A percentile compares a stretch with the other conserved stretches of the same genome.
These are phyloP conservation scores for Gonioctena quinquepunctata DNA, from an alignment of 1,140 invertebrate genomes.

Conservation along the genomic window DNA sequence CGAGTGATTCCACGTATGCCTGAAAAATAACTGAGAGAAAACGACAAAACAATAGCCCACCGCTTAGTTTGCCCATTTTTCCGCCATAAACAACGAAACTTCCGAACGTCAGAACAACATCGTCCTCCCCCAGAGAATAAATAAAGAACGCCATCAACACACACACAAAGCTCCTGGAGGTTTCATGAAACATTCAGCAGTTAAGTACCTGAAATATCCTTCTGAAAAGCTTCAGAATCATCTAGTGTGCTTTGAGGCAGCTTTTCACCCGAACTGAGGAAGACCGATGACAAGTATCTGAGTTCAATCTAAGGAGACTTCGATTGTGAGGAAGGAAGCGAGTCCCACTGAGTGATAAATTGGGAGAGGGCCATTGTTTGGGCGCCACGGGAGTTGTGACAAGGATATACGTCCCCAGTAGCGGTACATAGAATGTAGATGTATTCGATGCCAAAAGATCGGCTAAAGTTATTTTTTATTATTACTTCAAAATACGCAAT, in stretches of 20 bases:
- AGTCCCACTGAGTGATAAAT: conserved; percentile 49
- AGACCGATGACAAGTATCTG: conserved; percentile 47
- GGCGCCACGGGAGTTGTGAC: conserved; percentile 41
- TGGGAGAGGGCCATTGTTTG: conserved; percentile 45
- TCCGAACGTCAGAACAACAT: neutral
- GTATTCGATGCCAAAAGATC: too few relatives aligned
- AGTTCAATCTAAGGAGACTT: conserved; percentile 45
- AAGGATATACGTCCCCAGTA: conserved; percentile 42
- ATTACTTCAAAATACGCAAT: too few relatives aligned
- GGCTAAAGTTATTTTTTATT: too few relatives aligned
- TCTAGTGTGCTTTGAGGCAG: neutral
- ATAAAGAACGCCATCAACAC: neutral
- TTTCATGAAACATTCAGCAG: conserved; percentile 9
- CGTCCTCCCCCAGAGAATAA: neutral
- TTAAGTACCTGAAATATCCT: conserved; percentile 15
- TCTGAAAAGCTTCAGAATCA: conserved; percentile 4
- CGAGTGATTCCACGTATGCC: too few relatives aligned
- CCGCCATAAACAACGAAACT: neutral
- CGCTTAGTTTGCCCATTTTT: too few relatives aligned
- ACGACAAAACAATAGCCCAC: too few relatives aligned
- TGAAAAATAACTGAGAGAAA: too few relatives aligned
- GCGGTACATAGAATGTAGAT: too few relatives aligned
- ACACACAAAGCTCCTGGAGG: neutral
- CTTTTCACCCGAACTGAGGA: conserved; percentile 24
- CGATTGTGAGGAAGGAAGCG: conserved; percentile 45